Base-by-base conservation (phyloP, 2,888 invertebrate genomes). In the Limnephilus auricula region DNA sequence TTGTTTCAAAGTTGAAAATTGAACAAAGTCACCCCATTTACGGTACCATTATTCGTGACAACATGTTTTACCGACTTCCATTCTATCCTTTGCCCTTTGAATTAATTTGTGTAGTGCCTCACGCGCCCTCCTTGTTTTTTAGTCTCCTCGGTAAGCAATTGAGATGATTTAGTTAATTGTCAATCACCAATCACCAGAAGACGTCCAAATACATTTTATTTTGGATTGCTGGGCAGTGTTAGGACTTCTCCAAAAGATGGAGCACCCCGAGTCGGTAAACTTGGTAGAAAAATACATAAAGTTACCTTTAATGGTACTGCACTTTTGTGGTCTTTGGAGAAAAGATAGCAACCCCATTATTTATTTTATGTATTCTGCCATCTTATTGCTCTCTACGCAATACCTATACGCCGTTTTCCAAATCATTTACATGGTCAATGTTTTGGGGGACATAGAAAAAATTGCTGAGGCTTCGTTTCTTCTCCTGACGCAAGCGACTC, bases 381-480 rank as follows among this genome's bases (percentile, higher is more conserved):
- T 18, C 10, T n/a, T 90, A 9, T 30, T 93, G 32, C 89, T 92
- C 78, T 89, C 91, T 30, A 92, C 93, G 15, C 93, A 93, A 91
- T 93, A 93, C 82, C 80, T 91, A 18, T 93, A 92, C 34, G 92
- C 93, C 2, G 4, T 92, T 2, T 93, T 87, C 87, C 93, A 93
- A 91, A 92, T 93, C 12, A 92, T 93, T 40, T 93, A 93, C 34
- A 93, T 92, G 92, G n/a, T 91, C 0, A 89, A 89, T 32, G 92
- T 91, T 30, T 92, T 89, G 92, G 92, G 92, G n/a, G 93, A 93
- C 45, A 93, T 93, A 80, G 92, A 92, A 32, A 93, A 93, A 87
- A 92, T 93, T 18, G 93, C 93, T 2, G 93, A 93, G 80, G 92
- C 93, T 5, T 93, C 93, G 1, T 93, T 91, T 90, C 90, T 93